Evolutionary conservation across 2,888 invertebrate species (phyloP), one percentile per base, ranked within the genome.

Genomic region (Oscheius sp.): DNA sequence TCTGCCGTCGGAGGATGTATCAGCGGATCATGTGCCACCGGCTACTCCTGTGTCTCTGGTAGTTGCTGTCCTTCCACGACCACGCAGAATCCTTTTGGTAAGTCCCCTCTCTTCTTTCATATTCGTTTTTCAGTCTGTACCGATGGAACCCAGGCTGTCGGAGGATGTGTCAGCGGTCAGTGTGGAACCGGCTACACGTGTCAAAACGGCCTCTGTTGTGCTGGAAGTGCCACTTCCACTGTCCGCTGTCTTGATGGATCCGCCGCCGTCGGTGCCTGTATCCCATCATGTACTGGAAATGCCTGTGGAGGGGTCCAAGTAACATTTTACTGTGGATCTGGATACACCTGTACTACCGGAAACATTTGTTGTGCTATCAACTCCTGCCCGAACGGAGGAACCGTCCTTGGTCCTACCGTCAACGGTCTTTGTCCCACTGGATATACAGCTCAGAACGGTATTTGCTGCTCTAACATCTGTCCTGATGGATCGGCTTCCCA

Each of bases 111-210:
- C 12, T 12, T 9, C 6, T n/a, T 12, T 26, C 22, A 28, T 12
- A 6, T 49, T 2, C 1, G 6, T 38, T n/a, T 44, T 73, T 51
- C 65, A 76, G 80, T 85, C 30, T 86, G 86, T 73, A 75, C 84
- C n/a, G 86, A 86, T 72, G 83, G 84, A 57, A 82, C 84, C 17
- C 84, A 85, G 67, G 84, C 85, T 8, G 86, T 83, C 28, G 85
- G 86, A 63, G 81, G 81, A 26, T 86, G 86, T 62, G 85, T 86
- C 56, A 84, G 83, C 75, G 83, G 84, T 45, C 80, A 78, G 36
- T 86, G 86, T 73, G 85, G 85, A 49, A 73, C 77, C 32, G 86
- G 86, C 59, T 86, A 85, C 79, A 81, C 80, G 44, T 86, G 86
- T 77, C 75, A 74, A 50, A 84, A 85, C 67, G 84, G 84, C 14